Percentiles rank a stretch among this genome's conserved stretches.
Evolutionary conservation across 2,113 vertebrate species (phyloP).

Genomic region (Phrynosoma platyrhinos): DNA sequence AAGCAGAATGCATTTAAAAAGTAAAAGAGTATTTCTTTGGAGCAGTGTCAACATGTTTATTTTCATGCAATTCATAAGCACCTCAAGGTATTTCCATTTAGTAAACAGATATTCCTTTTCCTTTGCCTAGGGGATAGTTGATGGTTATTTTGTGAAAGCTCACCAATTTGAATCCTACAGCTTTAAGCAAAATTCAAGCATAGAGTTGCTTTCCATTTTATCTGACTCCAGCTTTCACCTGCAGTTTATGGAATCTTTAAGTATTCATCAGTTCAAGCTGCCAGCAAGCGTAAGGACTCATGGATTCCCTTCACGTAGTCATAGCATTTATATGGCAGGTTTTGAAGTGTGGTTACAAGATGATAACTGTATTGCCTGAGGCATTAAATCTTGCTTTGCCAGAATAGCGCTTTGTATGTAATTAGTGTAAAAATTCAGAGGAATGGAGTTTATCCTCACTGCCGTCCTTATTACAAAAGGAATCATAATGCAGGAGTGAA

Average conservation of each 20-base stretch:
- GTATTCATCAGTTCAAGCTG: conserved; percentile 70
- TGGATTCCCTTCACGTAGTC: conserved; percentile 74
- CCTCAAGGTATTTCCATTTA: conserved; percentile 44
- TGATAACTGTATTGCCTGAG: conserved; percentile 80
- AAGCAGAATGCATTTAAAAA: conserved; percentile 24
- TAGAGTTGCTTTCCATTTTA: conserved; percentile 49
- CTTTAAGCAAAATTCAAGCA: conserved; percentile 49
- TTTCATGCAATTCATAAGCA: conserved; percentile 48
- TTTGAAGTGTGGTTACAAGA: conserved; percentile 80
- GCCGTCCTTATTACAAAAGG: conserved; percentile 75
- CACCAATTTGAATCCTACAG: conserved; percentile 47
- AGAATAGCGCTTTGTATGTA: conserved; percentile 78
- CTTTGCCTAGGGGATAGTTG: conserved; percentile 50
- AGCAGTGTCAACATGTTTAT: conserved; percentile 36
- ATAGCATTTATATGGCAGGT: conserved; percentile 60
- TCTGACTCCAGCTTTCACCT: conserved; percentile 57
- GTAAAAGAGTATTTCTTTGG: conserved; percentile 42
- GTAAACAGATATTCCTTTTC: conserved; percentile 44
- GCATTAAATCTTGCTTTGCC: conserved; percentile 73
- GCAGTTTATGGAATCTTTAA: conserved; percentile 76
- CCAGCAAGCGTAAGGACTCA: conserved; percentile 64
- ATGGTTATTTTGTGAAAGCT: conserved; percentile 58
- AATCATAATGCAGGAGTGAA: conserved; percentile 77
- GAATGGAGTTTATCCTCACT: conserved; percentile 76
- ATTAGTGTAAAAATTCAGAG: conserved; percentile 79